Conservation (phyloP, 2,888 invertebrate genomes). For the Danaus chrysippus region DNA sequence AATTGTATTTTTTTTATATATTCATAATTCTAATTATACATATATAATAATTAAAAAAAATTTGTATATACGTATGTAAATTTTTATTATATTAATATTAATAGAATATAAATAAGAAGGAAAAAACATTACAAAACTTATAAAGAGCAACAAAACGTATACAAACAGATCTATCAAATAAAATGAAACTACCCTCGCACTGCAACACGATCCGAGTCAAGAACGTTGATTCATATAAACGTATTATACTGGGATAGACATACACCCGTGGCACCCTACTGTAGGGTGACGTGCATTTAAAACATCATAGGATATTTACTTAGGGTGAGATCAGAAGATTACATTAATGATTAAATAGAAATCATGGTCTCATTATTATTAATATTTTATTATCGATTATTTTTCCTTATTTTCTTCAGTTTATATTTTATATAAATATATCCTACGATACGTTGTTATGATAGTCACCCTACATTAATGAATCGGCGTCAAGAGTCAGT, state of each 20-base stretch:
- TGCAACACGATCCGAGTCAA: slow-evolving; percentile 30
- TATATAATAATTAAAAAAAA: background rate
- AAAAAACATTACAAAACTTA: too few species aligned
- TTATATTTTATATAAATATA: too few species aligned
- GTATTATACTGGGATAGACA: slow-evolving; percentile 30
- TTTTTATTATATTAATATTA: slow-evolving; percentile 3
- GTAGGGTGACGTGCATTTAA: background rate
- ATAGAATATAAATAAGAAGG: background rate
- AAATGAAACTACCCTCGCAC: slow-evolving; percentile 1
- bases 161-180: too few species aligned
- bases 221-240: slow-evolving; percentile 37
- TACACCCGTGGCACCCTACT: background rate
- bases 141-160: too few species aligned
- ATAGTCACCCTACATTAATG: slow-evolving; percentile 33
- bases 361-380: too few species aligned
- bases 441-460: background rate
- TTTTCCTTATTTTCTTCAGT: too few species aligned
- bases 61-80: background rate
- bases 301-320: background rate
- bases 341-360: too few species aligned
- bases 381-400: too few species aligned
- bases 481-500: slow-evolving; percentile 34
- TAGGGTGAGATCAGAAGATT: too few species aligned
- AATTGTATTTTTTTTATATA: too few species aligned
- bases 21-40: background rate